Percentiles rank a stretch among this genome's conserved stretches.
phyloP scores from a whole-genome alignment of 2,888 invertebrate genomes.

The Drosophila eohydei region DNA sequence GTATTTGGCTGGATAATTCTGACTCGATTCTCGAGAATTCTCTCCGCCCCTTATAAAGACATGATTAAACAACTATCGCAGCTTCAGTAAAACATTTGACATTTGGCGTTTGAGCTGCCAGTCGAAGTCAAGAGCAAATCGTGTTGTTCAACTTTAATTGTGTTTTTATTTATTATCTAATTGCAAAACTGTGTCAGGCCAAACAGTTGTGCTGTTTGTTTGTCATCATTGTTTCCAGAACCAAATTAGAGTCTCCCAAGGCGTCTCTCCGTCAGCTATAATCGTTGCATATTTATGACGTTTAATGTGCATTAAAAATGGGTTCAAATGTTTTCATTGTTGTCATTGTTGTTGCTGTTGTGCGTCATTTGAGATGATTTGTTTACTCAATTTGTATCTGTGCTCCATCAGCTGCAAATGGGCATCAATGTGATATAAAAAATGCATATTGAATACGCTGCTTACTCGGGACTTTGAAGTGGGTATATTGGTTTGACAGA shows the following conservation, averaged over 20 bases:
- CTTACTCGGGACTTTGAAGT: background rate
- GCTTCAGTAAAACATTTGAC: constrained; percentile 53
- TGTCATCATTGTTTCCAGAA: constrained; percentile 17
- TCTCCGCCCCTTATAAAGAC: constrained; percentile 22
- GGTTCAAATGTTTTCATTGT: constrained; percentile 17
- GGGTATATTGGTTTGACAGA: background rate
- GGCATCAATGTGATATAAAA: background rate
- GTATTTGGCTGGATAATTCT: constrained; percentile 32
- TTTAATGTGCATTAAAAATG: constrained; percentile 31
- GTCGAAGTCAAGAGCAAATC: constrained; percentile 62
- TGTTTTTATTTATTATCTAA: constrained; percentile 66
- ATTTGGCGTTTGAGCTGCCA: constrained; percentile 45
- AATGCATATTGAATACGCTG: background rate
- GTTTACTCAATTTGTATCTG: constrained; percentile 1
- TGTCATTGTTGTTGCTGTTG: background rate
- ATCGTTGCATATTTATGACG: constrained; percentile 47
- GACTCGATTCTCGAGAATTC: constrained; percentile 28
- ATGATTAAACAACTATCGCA: constrained; percentile 8
- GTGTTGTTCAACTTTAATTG: constrained; percentile 69
- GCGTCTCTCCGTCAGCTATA: constrained; percentile 28
- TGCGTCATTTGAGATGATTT: constrained; percentile 20
- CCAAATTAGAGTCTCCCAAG: constrained; percentile 30
- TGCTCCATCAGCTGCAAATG: constrained; percentile 4
- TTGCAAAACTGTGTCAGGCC: constrained; percentile 65
- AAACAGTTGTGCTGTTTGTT: constrained; percentile 17